phyloP scores from a whole-genome alignment of 2,113 vertebrate genomes.

The Polyodon spathula region DNA sequence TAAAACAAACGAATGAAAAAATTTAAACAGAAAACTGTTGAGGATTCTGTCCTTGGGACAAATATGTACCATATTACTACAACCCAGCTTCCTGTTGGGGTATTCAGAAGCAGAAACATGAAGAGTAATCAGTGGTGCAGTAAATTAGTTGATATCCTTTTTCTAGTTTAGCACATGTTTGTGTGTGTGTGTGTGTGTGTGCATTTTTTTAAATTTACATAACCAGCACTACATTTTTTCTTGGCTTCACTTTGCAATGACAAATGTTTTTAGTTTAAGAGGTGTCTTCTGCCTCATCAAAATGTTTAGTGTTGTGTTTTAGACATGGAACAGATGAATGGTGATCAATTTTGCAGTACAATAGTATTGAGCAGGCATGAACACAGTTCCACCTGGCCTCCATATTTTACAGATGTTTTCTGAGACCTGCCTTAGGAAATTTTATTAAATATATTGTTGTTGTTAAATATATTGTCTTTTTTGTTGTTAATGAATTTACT shows the following conservation, averaged over 20 bases:
- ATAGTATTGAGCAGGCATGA: not conserved
- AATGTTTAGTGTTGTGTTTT: not conserved
- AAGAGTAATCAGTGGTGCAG: slow-evolving; percentile 27
- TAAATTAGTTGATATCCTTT: slow-evolving; percentile 28
- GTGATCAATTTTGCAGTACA: not conserved
- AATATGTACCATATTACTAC: slow-evolving; percentile 12
- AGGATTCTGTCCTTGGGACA: too few species aligned
- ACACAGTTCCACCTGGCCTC: not conserved
- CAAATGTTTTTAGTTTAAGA: not conserved
- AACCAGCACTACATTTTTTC: slow-evolving; percentile 12
- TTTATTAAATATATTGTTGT: not conserved
- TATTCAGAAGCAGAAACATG: slow-evolving; percentile 23
- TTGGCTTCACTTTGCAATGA: not conserved
- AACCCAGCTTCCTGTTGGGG: slow-evolving; percentile 24
- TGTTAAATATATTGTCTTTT: not conserved
- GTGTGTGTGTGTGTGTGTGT: slow-evolving; percentile 31
- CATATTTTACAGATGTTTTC: not conserved
- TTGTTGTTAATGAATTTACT: too few species aligned
- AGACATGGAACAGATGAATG: not conserved
- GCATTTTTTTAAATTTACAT: slow-evolving; percentile 27
- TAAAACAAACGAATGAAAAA: too few species aligned
- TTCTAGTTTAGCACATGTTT: slow-evolving; percentile 28
- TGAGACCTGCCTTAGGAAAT: not conserved
- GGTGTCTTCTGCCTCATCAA: not conserved
- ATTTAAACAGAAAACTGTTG: too few species aligned